Evolutionary conservation across 1,140 invertebrate genomes (phyloP), one percentile per base, ranked within the genome.

Genomic region (Apis mellifera): DNA sequence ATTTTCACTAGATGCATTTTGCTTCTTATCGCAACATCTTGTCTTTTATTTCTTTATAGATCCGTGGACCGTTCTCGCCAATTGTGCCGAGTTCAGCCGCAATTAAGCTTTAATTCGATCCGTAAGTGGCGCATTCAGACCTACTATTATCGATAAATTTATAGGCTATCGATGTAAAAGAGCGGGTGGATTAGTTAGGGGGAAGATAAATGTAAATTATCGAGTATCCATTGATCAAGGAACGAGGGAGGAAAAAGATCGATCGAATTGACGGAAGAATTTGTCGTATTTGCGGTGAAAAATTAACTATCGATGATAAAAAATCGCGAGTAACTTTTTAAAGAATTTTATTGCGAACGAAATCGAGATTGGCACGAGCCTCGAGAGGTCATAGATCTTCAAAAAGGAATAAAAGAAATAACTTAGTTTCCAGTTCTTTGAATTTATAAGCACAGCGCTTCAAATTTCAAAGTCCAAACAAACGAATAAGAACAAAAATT

Each of bases 61-160:
- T n/a, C n/a, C n/a, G n/a, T n/a, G n/a, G 26, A 32, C 1, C 26
- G 26, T 32, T 1, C 73, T 69, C 32, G 68, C 71, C 83, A 87
- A 87, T 87, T 81, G 78, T 74, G 62, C 77, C 57, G 76, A 69
- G 81, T 87, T 87, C 81, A 76, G 68, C 62, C 80, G 76, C 80
- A 84, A 87, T 87, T 86, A 87, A 86, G 82, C 85, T 26, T 57
- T 42, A 72, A 71, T 86, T 86, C 66, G 73, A 23, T 17, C 42
- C 81, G 57, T 82, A 60, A 76, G 52, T 60, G 60, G 32, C 55
- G 42, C 71, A 66, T 23, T 52, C 15, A 75, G 19, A 60, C 57
- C 26, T 79, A 62, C 69, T 64, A 72, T 79, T 79, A 79, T 48
- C 57, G 57, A 72, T 54, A 42, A 78, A 78, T 78, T 78, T 78